Conservation (phyloP, 2,113 vertebrate genomes). For the Oceanites oceanicus region DNA sequence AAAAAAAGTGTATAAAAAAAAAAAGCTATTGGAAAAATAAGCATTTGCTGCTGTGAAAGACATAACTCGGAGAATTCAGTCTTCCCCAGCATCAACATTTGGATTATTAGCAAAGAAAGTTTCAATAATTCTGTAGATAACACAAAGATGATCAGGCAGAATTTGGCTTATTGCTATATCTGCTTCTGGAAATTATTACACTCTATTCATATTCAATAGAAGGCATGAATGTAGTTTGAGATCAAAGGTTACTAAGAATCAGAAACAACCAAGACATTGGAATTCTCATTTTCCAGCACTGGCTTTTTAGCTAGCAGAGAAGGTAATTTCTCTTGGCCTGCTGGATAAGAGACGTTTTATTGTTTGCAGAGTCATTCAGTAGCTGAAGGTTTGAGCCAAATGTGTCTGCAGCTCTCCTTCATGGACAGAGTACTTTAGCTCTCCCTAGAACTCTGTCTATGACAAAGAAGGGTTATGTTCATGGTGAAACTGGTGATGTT, state of each 20-base stretch:
- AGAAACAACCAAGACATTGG: neutral
- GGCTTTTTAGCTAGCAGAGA: neutral
- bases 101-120: neutral
- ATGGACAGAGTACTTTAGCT: neutral
- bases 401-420: neutral
- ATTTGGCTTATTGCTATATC: neutral
- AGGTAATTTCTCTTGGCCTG: neutral
- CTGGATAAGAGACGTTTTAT: neutral
- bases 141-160: neutral
- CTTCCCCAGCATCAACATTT: neutral
- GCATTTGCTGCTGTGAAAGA: neutral
- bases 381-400: neutral
- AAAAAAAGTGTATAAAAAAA: neutral
- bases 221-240: neutral
- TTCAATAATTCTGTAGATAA: neutral
- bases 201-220: neutral
- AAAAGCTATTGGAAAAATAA: neutral
- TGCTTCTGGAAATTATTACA: neutral
- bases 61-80: neutral
- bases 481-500: neutral
- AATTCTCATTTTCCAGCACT: neutral
- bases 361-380: neutral
- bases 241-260: neutral
- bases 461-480: neutral
- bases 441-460: neutral